Conservation (phyloP, 2,113 vertebrate species). For the Dendrocopos noguchii region DNA sequence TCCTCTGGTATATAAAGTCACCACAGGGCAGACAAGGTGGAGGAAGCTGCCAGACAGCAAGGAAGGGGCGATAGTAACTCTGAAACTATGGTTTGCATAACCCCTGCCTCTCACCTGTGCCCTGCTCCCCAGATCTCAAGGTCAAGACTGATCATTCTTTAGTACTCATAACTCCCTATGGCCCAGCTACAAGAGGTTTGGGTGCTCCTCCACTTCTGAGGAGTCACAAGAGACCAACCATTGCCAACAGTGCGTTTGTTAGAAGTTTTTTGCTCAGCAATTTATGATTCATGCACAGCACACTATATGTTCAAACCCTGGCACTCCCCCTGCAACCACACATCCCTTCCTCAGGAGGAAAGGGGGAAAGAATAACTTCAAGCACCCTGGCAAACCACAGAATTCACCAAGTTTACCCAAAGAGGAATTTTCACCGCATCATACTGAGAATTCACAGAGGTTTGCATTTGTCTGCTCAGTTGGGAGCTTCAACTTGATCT, state of each 20-base stretch:
- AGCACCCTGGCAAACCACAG: background rate
- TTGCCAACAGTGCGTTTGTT: background rate
- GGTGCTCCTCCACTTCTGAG: background rate
- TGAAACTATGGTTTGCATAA: background rate
- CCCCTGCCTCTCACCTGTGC: too few relatives aligned
- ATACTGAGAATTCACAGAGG: background rate
- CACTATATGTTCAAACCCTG: fast-evolving
- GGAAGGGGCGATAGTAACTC: background rate
- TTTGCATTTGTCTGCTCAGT: background rate
- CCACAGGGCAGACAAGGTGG: background rate
- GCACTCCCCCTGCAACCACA: background rate
- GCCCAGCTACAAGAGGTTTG: background rate
- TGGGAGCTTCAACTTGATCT: background rate
- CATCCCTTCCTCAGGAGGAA: background rate
- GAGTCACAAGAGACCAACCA: background rate
- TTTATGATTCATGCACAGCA: background rate
- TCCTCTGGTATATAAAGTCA: background rate
- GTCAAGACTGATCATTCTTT: background rate
- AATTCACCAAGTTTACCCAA: background rate
- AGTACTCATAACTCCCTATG: fast-evolving
- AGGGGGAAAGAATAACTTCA: background rate
- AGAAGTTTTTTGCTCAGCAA: background rate
- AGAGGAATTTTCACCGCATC: background rate
- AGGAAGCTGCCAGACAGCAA: background rate
- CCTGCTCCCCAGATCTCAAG: background rate